These are phyloP conservation scores for Clusia tigrina DNA, from an alignment of 2,888 invertebrate species.

Conservation along the genomic window DNA sequence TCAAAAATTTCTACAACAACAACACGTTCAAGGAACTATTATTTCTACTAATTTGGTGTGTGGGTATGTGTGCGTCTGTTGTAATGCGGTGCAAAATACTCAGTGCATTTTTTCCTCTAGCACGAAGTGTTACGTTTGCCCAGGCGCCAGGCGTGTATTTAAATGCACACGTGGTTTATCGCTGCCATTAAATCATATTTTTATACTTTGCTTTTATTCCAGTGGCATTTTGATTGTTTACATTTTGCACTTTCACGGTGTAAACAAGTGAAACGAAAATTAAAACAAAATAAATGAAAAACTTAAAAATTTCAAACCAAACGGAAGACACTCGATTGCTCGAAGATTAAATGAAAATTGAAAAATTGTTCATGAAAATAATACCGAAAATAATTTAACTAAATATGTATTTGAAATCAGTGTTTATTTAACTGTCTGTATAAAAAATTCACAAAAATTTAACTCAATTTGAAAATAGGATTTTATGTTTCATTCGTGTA, in stretches of 20 bases:
- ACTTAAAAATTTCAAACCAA: background rate
- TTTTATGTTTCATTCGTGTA: no score
- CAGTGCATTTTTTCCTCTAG: background rate
- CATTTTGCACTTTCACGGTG: conserved; percentile 57
- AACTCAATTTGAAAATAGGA: no score
- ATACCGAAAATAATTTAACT: no score
- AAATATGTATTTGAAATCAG: no score
- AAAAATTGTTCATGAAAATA: no score
- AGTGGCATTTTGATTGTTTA: conserved; percentile 58
- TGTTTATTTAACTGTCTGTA: no score
- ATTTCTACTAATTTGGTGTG: background rate
- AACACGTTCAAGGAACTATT: background rate
- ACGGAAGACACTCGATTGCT: no score
- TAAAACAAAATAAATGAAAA: background rate
- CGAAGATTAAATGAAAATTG: no score
- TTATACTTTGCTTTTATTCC: conserved; percentile 54
- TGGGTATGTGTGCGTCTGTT: conserved; percentile 30
- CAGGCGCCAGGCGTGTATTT: conserved; percentile 64
- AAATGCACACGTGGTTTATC: conserved; percentile 66
- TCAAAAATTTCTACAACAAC: background rate
- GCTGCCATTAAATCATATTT: conserved; percentile 65
- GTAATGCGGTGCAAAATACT: background rate
- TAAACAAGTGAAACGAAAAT: conserved; percentile 43
- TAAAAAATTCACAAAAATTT: no score
- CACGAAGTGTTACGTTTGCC: conserved; percentile 59